Evolutionary conservation across 2,113 vertebrate species (phyloP).

Genomic region (Prunella himalayana): DNA sequence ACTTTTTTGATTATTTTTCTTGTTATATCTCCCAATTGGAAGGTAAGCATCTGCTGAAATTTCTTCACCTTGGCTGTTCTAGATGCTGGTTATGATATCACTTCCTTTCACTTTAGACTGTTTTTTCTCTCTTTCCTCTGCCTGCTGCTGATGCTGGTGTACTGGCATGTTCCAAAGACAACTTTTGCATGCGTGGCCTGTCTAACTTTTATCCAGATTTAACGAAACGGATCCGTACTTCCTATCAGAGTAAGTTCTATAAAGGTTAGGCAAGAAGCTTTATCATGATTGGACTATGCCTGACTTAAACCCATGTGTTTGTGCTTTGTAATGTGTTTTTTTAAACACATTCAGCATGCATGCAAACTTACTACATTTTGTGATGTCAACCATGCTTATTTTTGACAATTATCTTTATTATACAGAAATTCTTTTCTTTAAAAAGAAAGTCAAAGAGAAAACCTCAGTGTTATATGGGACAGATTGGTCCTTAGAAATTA

Average conservation of each 20-base stretch:
- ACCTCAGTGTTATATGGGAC: background rate
- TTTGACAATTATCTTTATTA: background rate
- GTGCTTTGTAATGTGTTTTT: conserved; percentile 74
- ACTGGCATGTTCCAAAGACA: conserved; percentile 98
- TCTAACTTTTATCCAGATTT: conserved; percentile 99
- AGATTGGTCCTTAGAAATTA: background rate
- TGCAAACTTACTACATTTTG: conserved; percentile 59
- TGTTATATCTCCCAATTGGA: conserved; percentile 48
- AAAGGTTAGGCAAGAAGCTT: conserved; percentile 70
- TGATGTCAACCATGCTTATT: conserved; percentile 46
- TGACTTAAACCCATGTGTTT: conserved; percentile 54
- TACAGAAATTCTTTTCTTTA: background rate
- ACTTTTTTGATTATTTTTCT: conserved; percentile 58
- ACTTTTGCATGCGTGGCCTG: conserved; percentile 99
- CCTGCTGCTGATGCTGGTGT: conserved; percentile 88
- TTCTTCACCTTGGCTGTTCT: conserved; percentile 75
- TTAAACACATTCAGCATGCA: conserved; percentile 75
- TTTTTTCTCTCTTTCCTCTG: conserved; percentile 81
- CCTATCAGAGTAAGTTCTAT: conserved; percentile 97
- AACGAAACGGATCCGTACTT: conserved; percentile 99
- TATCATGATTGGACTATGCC: conserved; percentile 53
- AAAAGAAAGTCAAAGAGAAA: background rate
- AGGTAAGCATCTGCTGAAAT: conserved; percentile 71
- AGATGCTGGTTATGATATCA: conserved; percentile 76
- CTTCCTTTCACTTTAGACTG: conserved; percentile 81